Percentiles rank a stretch among this genome's conserved stretches.
Evolutionary conservation across 2,888 invertebrate genomes (phyloP).

Genomic region (Sesamia inferens): DNA sequence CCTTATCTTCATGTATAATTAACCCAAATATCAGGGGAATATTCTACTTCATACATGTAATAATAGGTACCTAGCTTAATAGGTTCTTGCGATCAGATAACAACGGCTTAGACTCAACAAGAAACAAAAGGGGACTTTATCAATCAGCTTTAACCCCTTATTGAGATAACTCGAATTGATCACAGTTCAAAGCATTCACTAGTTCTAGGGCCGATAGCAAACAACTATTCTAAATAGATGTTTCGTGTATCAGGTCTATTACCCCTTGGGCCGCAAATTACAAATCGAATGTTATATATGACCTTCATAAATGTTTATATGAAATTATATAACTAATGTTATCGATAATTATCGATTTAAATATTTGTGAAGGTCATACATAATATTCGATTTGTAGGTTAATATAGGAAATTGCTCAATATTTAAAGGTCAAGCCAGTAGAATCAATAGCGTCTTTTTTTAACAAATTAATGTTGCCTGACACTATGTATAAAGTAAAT

Average conservation of each 20-base stretch:
- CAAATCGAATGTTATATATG: too few species aligned
- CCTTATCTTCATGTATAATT: background rate
- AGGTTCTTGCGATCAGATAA: conserved; percentile 24
- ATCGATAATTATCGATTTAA: background rate
- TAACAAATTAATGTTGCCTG: too few species aligned
- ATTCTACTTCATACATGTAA: conserved; percentile 10
- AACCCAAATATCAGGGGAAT: background rate
- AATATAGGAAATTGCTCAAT: background rate
- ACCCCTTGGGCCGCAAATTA: too few species aligned
- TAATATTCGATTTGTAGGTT: background rate
- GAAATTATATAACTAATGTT: too few species aligned
- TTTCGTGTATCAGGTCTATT: too few species aligned
- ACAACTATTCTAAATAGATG: background rate
- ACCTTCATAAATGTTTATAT: too few species aligned
- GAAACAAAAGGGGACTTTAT: conserved; percentile 51
- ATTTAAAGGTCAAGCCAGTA: background rate
- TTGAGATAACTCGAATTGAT: conserved; percentile 50
- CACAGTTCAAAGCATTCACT: conserved; percentile 34
- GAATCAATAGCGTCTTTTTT: background rate
- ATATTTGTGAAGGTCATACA: background rate
- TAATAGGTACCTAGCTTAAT: conserved; percentile 17
- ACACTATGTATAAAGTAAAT: too few species aligned
- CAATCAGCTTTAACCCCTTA: conserved; percentile 46
- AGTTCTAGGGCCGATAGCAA: background rate
- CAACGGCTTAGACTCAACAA: conserved; percentile 25